phyloP scores from a whole-genome alignment of 2,113 vertebrate genomes.

The Danionella cerebrum region DNA sequence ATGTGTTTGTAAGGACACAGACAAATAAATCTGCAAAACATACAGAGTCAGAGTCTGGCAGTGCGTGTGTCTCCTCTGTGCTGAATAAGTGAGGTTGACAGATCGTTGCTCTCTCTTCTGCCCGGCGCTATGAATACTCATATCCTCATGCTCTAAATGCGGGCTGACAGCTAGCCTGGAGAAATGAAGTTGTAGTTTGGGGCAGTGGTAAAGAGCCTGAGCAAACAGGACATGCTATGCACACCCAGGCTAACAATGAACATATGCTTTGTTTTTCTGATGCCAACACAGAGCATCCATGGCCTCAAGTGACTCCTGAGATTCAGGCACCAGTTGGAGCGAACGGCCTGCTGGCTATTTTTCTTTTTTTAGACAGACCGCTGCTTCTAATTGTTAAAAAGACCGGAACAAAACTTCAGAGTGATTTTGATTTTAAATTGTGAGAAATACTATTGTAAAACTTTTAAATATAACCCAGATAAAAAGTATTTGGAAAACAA shows the following conservation, averaged over 20 bases:
- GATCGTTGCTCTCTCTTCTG: slow-evolving; percentile 85
- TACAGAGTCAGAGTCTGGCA: slow-evolving; percentile 39
- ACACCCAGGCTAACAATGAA: slow-evolving; percentile 95
- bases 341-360: slow-evolving; percentile 57
- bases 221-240: slow-evolving; percentile 94
- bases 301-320: slow-evolving; percentile 72
- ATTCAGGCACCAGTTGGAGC: slow-evolving; percentile 65
- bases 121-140: slow-evolving; percentile 76
- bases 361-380: slow-evolving; percentile 47
- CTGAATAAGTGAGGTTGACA: slow-evolving; percentile 85
- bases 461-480: not conserved
- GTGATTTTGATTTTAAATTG: slow-evolving; percentile 26
- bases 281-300: slow-evolving; percentile 75
- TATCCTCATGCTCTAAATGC: slow-evolving; percentile 88
- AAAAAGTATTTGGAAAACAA: no score
- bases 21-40: slow-evolving; percentile 45
- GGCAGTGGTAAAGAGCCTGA: slow-evolving; percentile 88
- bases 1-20: slow-evolving; percentile 30
- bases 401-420: slow-evolving; percentile 49
- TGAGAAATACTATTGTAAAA: not conserved
- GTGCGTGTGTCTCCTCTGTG: slow-evolving; percentile 59
- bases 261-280: slow-evolving; percentile 90
- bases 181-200: slow-evolving; percentile 93
- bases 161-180: slow-evolving; percentile 98
- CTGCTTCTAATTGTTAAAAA: slow-evolving; percentile 56